Conservation (phyloP, 2,888 invertebrate species). For the Aspidapion aeneum region DNA sequence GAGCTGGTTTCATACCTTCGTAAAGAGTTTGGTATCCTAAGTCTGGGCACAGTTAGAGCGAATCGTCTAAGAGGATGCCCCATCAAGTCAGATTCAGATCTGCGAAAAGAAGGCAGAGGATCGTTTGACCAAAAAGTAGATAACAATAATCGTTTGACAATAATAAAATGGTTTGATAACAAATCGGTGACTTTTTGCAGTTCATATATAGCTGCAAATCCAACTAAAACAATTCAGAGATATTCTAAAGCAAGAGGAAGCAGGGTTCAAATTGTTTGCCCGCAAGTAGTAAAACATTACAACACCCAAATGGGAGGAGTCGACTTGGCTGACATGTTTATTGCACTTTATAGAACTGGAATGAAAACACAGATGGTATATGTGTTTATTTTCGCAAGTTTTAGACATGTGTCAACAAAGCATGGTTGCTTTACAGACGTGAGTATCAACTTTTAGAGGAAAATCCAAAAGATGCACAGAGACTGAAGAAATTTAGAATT, state of each 20-base stretch:
- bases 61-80: not conserved
- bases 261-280: constrained; percentile 16
- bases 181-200: not conserved
- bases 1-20: too few species aligned
- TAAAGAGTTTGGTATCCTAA: not conserved
- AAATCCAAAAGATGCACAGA: too few species aligned
- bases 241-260: not conserved
- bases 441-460: too few species aligned
- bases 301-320: constrained; percentile 28
- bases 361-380: constrained; percentile 13
- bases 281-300: constrained; percentile 26
- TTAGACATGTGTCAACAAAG: not conserved
- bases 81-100: not conserved
- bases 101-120: not conserved
- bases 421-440: not conserved
- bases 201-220: not conserved
- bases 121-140: not conserved
- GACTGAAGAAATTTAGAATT: too few species aligned
- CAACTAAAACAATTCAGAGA: not conserved
- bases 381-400: constrained; percentile 6
- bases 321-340: constrained; percentile 20
- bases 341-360: constrained; percentile 11
- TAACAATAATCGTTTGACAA: not conserved
- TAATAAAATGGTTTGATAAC: not conserved
- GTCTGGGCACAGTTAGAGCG: not conserved